Conservation (phyloP, 2,888 invertebrate species). For the Atrina japonica region DNA sequence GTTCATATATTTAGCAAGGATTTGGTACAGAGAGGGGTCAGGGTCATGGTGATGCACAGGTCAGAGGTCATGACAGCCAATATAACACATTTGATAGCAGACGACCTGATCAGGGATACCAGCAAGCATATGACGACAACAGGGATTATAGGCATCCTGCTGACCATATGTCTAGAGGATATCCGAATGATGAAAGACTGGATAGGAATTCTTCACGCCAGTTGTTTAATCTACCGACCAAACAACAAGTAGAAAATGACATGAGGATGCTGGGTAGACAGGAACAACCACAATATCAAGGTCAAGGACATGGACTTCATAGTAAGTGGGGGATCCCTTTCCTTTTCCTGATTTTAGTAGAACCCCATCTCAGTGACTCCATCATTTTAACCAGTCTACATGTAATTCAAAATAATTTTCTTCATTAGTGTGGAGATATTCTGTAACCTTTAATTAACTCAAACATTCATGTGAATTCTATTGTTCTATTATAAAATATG, state of each 20-base stretch:
- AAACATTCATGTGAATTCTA: no score
- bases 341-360: no score
- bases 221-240: conserved; percentile 13
- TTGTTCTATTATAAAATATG: no score
- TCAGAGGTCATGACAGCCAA: not conserved
- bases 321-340: not conserved
- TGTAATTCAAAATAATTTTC: no score
- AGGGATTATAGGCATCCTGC: not conserved
- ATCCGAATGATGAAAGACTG: conserved; percentile 5
- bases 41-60: not conserved
- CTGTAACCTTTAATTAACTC: no score
- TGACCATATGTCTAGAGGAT: not conserved
- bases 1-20: no score
- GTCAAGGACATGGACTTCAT: not conserved
- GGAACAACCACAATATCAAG: not conserved
- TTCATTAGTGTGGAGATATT: no score
- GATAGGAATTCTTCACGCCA: conserved; percentile 12
- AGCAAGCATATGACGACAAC: not conserved
- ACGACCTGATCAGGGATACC: not conserved
- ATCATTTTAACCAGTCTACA: no score
- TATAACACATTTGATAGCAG: not conserved
- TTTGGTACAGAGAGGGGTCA: not conserved
- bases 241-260: conserved; percentile 27
- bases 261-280: conserved; percentile 25
- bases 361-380: no score